Base-by-base conservation (phyloP, 2,113 vertebrate genomes). In the Myrmophylax atrothorax region DNA sequence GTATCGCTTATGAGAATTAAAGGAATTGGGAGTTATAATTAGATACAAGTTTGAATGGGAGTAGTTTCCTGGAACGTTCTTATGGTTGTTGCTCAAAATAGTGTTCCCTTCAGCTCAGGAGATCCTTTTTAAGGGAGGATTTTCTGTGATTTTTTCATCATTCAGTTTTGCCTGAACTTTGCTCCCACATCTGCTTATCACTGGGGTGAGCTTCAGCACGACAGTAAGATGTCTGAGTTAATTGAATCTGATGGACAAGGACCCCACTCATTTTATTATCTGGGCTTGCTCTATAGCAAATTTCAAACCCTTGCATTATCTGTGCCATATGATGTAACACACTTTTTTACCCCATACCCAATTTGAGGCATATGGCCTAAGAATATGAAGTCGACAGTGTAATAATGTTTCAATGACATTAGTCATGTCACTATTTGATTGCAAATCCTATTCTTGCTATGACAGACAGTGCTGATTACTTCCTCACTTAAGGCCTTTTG, bases 401-500 rank as follows among this genome's bases (percentile, higher is more conserved):
- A 89, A 42, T 46, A 86, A 67, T 7, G 20, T 78, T 78, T 93
- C 20, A 7, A 18, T 81, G 26, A 67, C 55, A 81, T 89, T 37
- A 86, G 80, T 55, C 89, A 56, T 33, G 33, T 78, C 76, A 52
- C 86, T 70, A 20, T 80, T 55, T 92, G 89, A 97, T 89, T 96
- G 94, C 81, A 79, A 79, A 80, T 91, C 55, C 81, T 73, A 83
- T 91, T 94, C 82, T 91, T 85, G 87, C 78, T 73, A 7, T 62
- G 79, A 95, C 2, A 94, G 77, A 89, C 44, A 64, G 70, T 46
- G 74, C 67, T 96, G 90, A 96, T 96, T 95, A 88, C 85, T 97
- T 97, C 94, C 95, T 96, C 93, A 96, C 87, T 97, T 90, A 93
- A 93, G 68, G 67, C 63, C 63, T 85, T 95, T 94, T 74, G 93